Conservation (phyloP, 2,113 vertebrate species). For the Periophthalmodon schlosseri region DNA sequence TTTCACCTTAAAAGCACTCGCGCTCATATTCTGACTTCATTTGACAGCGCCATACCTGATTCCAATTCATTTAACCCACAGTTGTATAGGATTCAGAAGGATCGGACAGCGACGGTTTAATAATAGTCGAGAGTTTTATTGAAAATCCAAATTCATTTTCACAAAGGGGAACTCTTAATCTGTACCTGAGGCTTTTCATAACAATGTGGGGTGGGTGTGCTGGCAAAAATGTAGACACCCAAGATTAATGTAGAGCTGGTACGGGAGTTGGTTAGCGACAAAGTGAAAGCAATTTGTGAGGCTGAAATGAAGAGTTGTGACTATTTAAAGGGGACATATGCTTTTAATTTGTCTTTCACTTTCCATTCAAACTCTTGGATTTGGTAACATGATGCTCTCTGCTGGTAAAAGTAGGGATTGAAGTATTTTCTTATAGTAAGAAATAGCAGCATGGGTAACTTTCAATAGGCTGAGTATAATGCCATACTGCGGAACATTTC, state of each 20-base stretch:
- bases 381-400: neutral
- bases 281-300: too few relatives aligned
- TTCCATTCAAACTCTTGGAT: neutral
- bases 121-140: neutral
- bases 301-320: neutral
- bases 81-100: neutral
- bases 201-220: neutral
- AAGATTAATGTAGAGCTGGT: too few relatives aligned
- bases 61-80: neutral
- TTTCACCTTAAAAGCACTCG: neutral
- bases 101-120: neutral
- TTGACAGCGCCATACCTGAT: neutral
- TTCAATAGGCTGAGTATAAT: too few relatives aligned
- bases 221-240: neutral
- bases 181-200: neutral
- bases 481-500: too few relatives aligned
- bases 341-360: neutral
- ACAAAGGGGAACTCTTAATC: neutral
- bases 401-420: neutral
- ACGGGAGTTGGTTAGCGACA: too few relatives aligned
- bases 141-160: neutral
- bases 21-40: conserved; percentile 7
- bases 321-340: neutral
- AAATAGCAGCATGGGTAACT: neutral
- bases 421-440: neutral